Evolutionary conservation across 2,113 vertebrate genomes (phyloP).

Genomic region (Charina bottae): DNA sequence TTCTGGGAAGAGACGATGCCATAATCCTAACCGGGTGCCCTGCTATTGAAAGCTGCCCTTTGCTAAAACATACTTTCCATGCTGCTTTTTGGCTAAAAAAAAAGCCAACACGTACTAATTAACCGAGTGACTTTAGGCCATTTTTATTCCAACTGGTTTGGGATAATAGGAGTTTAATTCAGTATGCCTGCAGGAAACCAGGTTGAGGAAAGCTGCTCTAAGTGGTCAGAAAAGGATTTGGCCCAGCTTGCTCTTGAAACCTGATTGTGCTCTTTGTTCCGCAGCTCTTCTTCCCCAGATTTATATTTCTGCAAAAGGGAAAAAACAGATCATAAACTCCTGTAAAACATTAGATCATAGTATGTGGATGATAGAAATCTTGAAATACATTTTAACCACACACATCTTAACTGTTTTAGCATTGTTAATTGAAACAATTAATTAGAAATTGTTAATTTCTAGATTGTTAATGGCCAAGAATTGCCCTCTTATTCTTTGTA

Average conservation of each 20-base stretch:
- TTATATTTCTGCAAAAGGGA: not conserved
- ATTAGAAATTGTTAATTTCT: not conserved
- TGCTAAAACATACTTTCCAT: not conserved
- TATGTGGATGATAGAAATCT: not conserved
- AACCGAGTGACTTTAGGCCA: not conserved
- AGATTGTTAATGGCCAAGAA: not conserved
- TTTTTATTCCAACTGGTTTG: not conserved
- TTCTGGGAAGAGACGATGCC: not conserved
- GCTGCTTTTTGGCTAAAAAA: not conserved
- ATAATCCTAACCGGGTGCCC: not conserved
- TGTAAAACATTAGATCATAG: not conserved
- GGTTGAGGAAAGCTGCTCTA: not conserved
- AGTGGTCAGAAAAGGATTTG: not conserved
- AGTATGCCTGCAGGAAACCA: not conserved
- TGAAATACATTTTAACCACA: not conserved
- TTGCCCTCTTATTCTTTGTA: not conserved
- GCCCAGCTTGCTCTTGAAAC: not conserved
- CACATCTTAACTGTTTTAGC: not conserved
- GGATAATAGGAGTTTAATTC: not conserved
- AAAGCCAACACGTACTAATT: not conserved
- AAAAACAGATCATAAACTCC: not conserved
- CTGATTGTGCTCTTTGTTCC: not conserved
- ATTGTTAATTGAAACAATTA: too few species aligned
- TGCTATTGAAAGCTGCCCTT: not conserved
- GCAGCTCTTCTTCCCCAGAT: not conserved